Conservation (phyloP, 2,888 invertebrate genomes). For the Thysanoteuthis rhombus region DNA sequence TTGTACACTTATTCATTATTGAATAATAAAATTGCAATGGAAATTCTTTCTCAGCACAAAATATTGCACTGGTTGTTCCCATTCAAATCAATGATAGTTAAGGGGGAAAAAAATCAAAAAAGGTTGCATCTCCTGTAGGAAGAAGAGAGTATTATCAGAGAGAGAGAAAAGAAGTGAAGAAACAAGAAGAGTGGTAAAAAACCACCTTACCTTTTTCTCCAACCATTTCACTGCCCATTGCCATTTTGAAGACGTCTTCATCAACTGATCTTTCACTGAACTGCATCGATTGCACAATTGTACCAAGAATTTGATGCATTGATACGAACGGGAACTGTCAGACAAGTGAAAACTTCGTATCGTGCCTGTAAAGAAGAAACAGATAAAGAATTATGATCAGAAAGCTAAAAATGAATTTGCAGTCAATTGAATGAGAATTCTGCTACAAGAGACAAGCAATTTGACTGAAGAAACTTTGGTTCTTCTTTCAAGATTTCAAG, state of each 20-base stretch:
- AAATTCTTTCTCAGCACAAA: no score
- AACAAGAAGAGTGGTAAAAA: no score
- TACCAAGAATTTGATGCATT: constrained; percentile 70
- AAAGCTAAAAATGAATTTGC: background rate
- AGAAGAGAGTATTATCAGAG: background rate
- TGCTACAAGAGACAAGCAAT: background rate
- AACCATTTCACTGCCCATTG: constrained; percentile 71
- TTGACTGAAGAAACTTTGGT: no score
- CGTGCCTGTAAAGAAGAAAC: background rate
- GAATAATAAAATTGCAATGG: no score
- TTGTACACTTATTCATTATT: no score
- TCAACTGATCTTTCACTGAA: constrained; percentile 67
- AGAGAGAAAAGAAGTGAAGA: no score
- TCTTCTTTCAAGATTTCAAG: no score
- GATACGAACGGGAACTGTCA: constrained; percentile 70
- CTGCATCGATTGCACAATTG: constrained; percentile 65
- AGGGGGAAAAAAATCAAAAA: background rate
- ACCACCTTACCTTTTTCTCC: constrained; percentile 66
- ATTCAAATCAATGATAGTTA: background rate
- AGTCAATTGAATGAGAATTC: background rate
- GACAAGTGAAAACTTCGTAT: constrained; percentile 50
- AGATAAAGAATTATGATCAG: background rate
- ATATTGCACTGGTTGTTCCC: no score
- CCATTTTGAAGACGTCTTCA: constrained; percentile 68
- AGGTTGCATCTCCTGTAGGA: background rate